Base-by-base conservation (phyloP, 2,888 invertebrate species). In the Amphipyra berbera region DNA sequence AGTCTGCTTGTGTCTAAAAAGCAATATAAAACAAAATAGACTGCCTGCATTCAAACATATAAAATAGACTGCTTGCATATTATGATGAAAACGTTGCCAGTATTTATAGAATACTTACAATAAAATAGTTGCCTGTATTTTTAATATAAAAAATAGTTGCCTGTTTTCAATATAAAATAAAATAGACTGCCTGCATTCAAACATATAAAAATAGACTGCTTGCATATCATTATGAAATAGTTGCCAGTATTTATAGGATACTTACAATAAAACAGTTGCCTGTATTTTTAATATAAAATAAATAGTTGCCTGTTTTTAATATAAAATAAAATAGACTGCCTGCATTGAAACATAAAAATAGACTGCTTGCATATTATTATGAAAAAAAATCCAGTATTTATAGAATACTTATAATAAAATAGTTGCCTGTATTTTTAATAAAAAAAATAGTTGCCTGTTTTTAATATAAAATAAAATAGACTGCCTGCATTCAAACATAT, bases 261-360 rank as follows among this genome's bases (percentile, higher is more conserved):
- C n/a, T n/a, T 30, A 12, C n/a, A 21, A 27, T 38, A 41, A 30
- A 50, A 58, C 14, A 60, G 47, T 27, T 48, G 47, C 47, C 53
- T 41, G 30, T 41, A 30, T 30, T 15, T 47, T 15, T 33, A 30
- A 38, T 55, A 47, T 30, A 38, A 38, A 10, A 6, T 21, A 44
- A 48, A 61, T 65, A 59, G 57, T n/a, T 61, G 64, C 53, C 42
- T 37, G 15, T 37, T 37, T 27, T 30, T n/a, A n/a, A n/a, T n/a
- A n/a, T n/a, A n/a, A n/a, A n/a, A n/a, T n/a, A n/a, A n/a, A n/a
- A n/a, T n/a, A n/a, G n/a, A n/a, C n/a, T n/a, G n/a, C n/a, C n/a
- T n/a, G n/a, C n/a, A n/a, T n/a, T n/a, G n/a, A n/a, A n/a, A n/a
- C n/a, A n/a, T n/a, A n/a, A n/a, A n/a, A 49, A 37, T 49, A 38